phyloP scores from a whole-genome alignment of 2,113 vertebrate genomes.

The Sorex fumeus region DNA sequence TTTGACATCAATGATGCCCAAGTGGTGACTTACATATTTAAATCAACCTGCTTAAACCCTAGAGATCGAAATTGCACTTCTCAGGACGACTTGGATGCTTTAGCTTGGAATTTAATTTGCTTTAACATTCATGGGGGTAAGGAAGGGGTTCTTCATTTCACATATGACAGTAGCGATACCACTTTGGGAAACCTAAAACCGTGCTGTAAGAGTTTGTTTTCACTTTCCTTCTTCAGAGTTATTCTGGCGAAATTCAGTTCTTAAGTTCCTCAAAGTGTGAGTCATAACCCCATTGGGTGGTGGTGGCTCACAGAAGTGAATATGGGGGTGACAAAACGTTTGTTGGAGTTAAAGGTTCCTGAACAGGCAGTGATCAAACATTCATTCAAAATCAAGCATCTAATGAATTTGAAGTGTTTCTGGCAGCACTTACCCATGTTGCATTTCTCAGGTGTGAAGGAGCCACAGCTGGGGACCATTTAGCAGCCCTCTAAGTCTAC shows the following conservation, averaged over 20 bases:
- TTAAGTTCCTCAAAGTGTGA: not conserved
- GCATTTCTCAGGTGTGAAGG: too few species aligned
- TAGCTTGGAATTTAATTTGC: conserved; percentile 80
- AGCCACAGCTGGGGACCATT: too few species aligned
- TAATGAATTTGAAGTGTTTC: too few species aligned
- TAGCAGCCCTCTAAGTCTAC: not conserved
- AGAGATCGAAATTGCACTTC: conserved; percentile 70
- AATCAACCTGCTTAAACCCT: conserved; percentile 80
- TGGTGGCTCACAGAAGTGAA: too few species aligned
- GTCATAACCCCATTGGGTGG: too few species aligned
- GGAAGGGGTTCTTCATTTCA: conserved; percentile 67
- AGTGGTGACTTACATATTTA: conserved; percentile 81
- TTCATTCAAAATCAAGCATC: too few species aligned
- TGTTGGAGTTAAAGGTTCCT: too few species aligned
- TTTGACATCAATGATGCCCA: conserved; percentile 69
- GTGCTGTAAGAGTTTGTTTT: conserved; percentile 44
- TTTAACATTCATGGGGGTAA: conserved; percentile 72
- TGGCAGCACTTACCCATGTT: too few species aligned
- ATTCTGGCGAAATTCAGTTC: not conserved
- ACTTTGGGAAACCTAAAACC: conserved; percentile 64
- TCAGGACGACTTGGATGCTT: conserved; percentile 70
- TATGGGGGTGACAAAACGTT: too few species aligned
- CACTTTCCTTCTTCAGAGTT: conserved; percentile 46
- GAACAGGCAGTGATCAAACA: too few species aligned
- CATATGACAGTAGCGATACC: conserved; percentile 56